Base-by-base conservation (phyloP, 2,113 vertebrate genomes). In the Suncus etruscus region DNA sequence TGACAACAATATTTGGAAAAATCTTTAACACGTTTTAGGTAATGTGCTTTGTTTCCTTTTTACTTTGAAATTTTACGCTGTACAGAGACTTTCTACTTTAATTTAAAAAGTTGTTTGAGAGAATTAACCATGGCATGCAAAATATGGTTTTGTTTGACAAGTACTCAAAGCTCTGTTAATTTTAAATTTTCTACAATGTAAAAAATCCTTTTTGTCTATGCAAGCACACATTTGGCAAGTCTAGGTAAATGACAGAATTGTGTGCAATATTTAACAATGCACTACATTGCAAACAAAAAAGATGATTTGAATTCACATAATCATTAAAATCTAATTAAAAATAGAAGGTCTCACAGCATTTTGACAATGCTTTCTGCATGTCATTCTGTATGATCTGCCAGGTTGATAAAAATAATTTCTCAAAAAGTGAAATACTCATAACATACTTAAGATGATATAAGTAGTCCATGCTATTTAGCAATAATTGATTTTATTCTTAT, bases 301-400 rank as follows among this genome's bases (percentile, higher is more conserved):
- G 15, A 82, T 25, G 65, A 4, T 10, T 87, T 91, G 89, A 11
- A 83, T 87, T 95, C 31, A 45, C 51, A n/a, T 16, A 86, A 45
- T 79, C 61, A 74, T 94, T 92, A 96, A 95, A 25, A 93, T 29
- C 11, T 74, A 54, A 95, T 95, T 95, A 91, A 87, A 96, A 96
- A 79, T 75, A 91, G 91, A 91, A 95, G 75, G 24, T 51, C 29
- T 8, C 10, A 58, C 47, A 86, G 9, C 11, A 32, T 82, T 15
- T 91, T 87, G 85, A 72, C 51, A 88, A 75, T 88, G 86, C 3
- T 70, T 11, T 92, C 65, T 92, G 10, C 32, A 70, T 84, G 18
- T 51, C 29, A 63, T 39, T 87, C 32, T 27, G 29, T 66, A 75
- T 63, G 63, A 77, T 92, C 75, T 73, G 32, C 2, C 47, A 84